Evolutionary conservation across 2,113 vertebrate species (phyloP), one percentile per base, ranked within the genome.

Genomic region (Picathartes gymnocephalus): DNA sequence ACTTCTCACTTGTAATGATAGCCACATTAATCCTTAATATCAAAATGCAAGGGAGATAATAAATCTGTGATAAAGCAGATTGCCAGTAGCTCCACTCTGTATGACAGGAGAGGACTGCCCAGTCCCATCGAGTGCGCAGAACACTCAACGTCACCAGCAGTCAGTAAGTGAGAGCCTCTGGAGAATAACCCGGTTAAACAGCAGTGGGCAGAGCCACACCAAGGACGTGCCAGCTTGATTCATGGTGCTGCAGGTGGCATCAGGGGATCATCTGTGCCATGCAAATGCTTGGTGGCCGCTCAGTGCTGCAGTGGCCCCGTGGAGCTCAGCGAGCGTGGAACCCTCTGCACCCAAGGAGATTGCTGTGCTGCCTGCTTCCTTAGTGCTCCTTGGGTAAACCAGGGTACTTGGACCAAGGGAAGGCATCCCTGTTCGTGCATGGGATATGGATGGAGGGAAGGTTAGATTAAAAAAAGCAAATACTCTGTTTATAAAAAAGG

Each of bases 391-490:
- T 16, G 44, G 31, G 15, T 7, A 13, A 11, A 11, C n/a, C 28
- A 16, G 53, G 23, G 2, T 4, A 27, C 56, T 44, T 53, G 23
- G 8, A 13, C 25, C 8, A 3, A 15, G 22, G 40, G 33, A 47
- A 44, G 21, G 15, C 39, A 45, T 8, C 39, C 0, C 0, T 27
- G 11, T 7, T 25, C 1, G 0, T 42, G 15, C 16, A 4, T 15
- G 21, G 25, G 23, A 9, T 48, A 21, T 48, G 10, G 47, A 31
- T 5, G 11, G 37, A 85, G 22, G 15, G 31, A 48, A 79, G 2
- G 15, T n/a, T 53, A 20, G 35, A 20, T 8, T 78, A 4, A 78
- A 70, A 11, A 88, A 23, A 76, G 4, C 8, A 69, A 72, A 44
- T 0, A 1, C 11, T 19, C 15, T 53, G 6, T 28, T 90, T 35